Evolutionary conservation across 2,797 vertebrate species (phyloP), one percentile per base, ranked within the genome.

Genomic region (Meda fulgida): DNA sequence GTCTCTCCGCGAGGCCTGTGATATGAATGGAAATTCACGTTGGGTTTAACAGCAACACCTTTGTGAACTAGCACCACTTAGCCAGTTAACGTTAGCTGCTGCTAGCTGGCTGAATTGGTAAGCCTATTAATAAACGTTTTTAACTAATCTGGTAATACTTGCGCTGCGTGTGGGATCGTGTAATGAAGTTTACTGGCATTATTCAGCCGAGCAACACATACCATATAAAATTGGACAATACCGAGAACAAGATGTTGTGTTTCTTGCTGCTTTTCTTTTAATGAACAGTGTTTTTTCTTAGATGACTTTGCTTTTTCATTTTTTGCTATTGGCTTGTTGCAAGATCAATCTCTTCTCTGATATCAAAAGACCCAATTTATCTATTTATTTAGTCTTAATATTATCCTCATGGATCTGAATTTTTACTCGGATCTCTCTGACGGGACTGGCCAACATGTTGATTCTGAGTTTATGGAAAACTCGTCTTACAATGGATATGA

Each of bases 401-500:
- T 19, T 26, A 7, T 85, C 60, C 43, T 53, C 67, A 96, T 96
- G 95, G 95, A 96, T 91, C 92, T 96, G 86, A 94, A 96, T 94
- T 96, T 96, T 91, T 96, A 96, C 89, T 94, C 95, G 19, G 94
- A 96, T 91, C 91, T 96, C 75, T 94, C 95, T 75, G 95, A 94
- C 67, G 93, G 93, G 40, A 92, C 93, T 85, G 94, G 92, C 31
- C 95, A 93, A 85, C 93, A 93, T 67, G 93, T 91, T 0, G 94
- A 95, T 14, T 91, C 94, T 6, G 93, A 95, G 91, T 95, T 95
- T 84, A 76, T 96, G 93, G 95, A 96, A 34, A 91, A 94, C 23
- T 95, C 94, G 88, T 89, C 95, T 4, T 95, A 95, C 91, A 96
- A 94, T 89, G 94, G 94, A 84, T 95, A 95, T 90, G 95, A 95